Evolutionary conservation across 2,113 vertebrate species (phyloP).

Genomic region (Spea multiplicata): DNA sequence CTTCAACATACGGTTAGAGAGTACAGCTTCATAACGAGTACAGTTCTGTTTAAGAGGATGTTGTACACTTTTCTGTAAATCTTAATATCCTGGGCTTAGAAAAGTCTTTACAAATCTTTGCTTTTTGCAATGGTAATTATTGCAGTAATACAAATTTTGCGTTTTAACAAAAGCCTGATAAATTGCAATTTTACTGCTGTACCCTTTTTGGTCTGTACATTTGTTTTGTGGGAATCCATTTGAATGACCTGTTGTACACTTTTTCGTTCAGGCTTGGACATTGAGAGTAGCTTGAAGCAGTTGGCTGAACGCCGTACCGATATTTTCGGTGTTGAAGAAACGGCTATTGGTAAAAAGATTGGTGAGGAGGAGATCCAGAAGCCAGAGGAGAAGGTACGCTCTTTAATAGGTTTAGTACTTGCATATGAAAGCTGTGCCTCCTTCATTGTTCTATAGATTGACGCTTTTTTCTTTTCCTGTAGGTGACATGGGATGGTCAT

Average conservation of each 20-base stretch:
- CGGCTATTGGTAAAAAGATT: conserved; percentile 97
- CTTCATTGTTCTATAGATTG: neutral
- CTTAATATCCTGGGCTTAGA: no score
- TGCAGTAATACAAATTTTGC: no score
- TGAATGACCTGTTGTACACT: neutral
- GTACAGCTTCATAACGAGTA: no score
- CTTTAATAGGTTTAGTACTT: neutral
- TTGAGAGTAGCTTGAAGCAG: conserved; percentile 98
- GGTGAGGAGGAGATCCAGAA: conserved; percentile 99
- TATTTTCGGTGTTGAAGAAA: conserved; percentile 98
- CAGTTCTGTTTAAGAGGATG: no score
- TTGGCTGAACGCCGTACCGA: conserved; percentile 97
- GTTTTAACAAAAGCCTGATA: no score
- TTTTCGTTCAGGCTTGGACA: conserved; percentile 79
- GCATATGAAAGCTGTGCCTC: neutral
- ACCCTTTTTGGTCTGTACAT: neutral
- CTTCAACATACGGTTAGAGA: no score
- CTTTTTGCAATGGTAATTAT: no score
- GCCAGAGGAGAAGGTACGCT: conserved; percentile 91
- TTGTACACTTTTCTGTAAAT: no score
- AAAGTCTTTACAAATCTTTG: no score
- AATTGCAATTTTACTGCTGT: neutral
- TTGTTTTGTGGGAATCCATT: no score
- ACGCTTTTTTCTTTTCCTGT: conserved; percentile 17
- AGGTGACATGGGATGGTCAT: conserved; percentile 98